Percentiles rank a stretch among this genome's conserved stretches.
Conservation (phyloP, 2,888 invertebrate species). For the Thelaira solivaga region DNA sequence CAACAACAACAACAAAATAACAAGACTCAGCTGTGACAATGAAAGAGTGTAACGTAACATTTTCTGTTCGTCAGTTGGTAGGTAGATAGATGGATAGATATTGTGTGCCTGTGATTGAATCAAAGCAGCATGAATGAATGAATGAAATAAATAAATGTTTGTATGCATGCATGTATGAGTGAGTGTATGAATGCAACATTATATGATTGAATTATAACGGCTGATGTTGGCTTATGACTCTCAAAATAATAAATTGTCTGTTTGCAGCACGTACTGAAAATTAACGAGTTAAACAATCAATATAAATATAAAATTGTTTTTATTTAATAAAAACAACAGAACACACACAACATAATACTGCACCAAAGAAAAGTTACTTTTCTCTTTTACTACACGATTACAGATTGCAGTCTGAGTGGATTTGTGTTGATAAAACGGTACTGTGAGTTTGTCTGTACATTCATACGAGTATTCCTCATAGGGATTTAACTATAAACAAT, state of each 20-base stretch:
- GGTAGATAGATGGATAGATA: no score
- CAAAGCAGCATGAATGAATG: slow-evolving; percentile 1
- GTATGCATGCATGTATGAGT: slow-evolving; percentile 1
- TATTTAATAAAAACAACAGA: neutral
- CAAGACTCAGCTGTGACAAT: slow-evolving; percentile 7
- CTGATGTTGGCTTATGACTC: slow-evolving; percentile 59
- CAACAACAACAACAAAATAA: no score
- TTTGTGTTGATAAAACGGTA: no score
- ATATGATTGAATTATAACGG: slow-evolving; percentile 58
- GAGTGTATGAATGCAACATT: slow-evolving; percentile 15
- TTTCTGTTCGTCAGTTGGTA: neutral
- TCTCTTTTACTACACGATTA: neutral
- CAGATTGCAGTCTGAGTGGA: slow-evolving; percentile 3
- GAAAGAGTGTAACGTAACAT: neutral
- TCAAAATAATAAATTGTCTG: slow-evolving; percentile 57
- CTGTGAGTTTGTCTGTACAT: neutral
- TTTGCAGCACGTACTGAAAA: slow-evolving; percentile 56
- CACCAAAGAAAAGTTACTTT: neutral
- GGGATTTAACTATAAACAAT: slow-evolving; percentile 12
- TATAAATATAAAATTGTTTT: slow-evolving; percentile 17
- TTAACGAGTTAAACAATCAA: slow-evolving; percentile 55
- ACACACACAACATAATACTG: no score
- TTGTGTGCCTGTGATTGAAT: no score
- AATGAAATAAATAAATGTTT: no score
- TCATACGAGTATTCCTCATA: neutral